Conservation (phyloP, 2,113 vertebrate genomes). For the Oreotragus oreotragus region DNA sequence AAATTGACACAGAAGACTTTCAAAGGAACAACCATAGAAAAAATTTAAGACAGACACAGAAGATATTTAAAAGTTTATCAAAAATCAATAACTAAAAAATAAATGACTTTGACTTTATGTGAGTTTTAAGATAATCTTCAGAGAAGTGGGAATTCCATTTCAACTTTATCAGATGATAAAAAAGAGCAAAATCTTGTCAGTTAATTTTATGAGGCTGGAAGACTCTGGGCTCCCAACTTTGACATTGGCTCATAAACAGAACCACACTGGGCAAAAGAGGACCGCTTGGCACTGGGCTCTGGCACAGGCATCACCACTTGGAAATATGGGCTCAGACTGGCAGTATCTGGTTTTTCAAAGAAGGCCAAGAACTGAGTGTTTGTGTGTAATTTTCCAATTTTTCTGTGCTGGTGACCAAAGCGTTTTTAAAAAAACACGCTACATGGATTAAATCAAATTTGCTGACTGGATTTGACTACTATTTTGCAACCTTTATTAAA, state of each 20-base stretch:
- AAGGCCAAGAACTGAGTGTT: background rate
- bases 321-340: background rate
- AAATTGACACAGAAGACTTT: background rate
- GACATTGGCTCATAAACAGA: background rate
- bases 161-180: background rate
- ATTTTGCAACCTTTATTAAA: background rate
- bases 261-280: fast-evolving
- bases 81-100: background rate
- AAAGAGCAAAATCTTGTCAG: background rate
- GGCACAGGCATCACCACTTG: background rate
- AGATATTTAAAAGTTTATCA: background rate
- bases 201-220: background rate
- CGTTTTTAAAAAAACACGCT: background rate
- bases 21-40: background rate
- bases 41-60: background rate
- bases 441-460: background rate
- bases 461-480: background rate
- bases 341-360: background rate
- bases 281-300: fast-evolving
- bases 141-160: background rate
- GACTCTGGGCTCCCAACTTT: too few species aligned
- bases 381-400: background rate
- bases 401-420: background rate
- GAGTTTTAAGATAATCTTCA: background rate
- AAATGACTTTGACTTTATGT: background rate